A percentile compares a stretch with the other conserved stretches of the same genome.
Evolutionary conservation across 2,797 vertebrate genomes (phyloP).

Genomic region (Paedocypris micromegethes): DNA sequence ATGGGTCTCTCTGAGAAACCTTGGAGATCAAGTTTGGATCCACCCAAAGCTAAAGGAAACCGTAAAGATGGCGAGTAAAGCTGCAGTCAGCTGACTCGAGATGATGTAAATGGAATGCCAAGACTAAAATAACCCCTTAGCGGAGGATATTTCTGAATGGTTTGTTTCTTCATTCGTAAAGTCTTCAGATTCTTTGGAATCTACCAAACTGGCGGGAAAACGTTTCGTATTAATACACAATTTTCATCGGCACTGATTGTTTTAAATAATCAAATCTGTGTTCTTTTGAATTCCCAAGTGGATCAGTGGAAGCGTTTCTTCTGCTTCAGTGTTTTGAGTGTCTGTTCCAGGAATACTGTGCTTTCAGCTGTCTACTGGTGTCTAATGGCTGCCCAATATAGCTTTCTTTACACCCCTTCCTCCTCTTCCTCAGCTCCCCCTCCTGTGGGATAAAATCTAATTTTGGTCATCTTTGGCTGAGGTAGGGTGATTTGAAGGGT

Average conservation of each 20-base stretch:
- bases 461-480: constrained; percentile 44
- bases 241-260: too few species aligned
- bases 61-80: not conserved
- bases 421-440: constrained; percentile 19
- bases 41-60: too few species aligned
- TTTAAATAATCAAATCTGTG: too few species aligned
- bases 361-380: constrained; percentile 48
- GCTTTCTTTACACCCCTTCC: constrained; percentile 22
- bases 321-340: constrained; percentile 19
- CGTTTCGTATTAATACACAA: too few species aligned
- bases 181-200: too few species aligned
- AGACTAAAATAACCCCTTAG: not conserved
- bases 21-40: too few species aligned
- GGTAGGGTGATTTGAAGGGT: constrained; percentile 48
- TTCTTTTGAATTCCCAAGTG: too few species aligned
- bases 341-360: constrained; percentile 41
- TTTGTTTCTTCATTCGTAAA: too few species aligned
- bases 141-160: not conserved
- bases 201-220: too few species aligned
- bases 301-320: constrained; percentile 17
- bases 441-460: constrained; percentile 30
- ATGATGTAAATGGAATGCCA: constrained; percentile 26
- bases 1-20: too few species aligned
- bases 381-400: constrained; percentile 43
- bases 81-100: constrained; percentile 1